These are phyloP conservation scores for Spodoptera picta DNA, from an alignment of 2,888 invertebrate genomes.

Conservation along the genomic window DNA sequence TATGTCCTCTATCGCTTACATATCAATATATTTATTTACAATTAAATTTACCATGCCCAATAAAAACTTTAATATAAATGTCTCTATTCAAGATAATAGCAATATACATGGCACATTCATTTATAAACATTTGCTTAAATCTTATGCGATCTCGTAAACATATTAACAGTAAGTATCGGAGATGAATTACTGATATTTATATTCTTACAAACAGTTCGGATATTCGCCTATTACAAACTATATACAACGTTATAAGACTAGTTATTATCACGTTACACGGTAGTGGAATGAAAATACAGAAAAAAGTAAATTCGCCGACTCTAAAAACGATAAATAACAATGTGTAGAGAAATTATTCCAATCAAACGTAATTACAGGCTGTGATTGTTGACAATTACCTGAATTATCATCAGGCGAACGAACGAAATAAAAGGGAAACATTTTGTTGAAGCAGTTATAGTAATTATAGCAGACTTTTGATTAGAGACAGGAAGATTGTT, in stretches of 20 bases:
- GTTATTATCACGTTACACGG: slow-evolving; percentile 88
- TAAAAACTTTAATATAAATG: slow-evolving; percentile 69
- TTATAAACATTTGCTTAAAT: slow-evolving; percentile 68
- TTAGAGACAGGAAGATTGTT: slow-evolving; percentile 65
- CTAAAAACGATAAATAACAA: slow-evolving; percentile 48
- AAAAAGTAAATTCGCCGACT: slow-evolving; percentile 33
- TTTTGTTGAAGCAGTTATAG: slow-evolving; percentile 34
- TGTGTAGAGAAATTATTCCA: slow-evolving; percentile 54
- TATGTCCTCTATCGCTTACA: slow-evolving; percentile 61
- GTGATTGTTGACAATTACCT: slow-evolving; percentile 54
- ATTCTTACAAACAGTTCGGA: slow-evolving; percentile 69
- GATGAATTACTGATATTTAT: slow-evolving; percentile 66
- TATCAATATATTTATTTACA: slow-evolving; percentile 65
- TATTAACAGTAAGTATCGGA: slow-evolving; percentile 66
- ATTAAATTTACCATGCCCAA: slow-evolving; percentile 61
- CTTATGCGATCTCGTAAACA: slow-evolving; percentile 54
- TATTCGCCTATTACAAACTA: slow-evolving; percentile 75
- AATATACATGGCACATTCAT: slow-evolving; percentile 80
- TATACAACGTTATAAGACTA: slow-evolving; percentile 83
- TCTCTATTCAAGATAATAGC: slow-evolving; percentile 72
- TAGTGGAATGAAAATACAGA: slow-evolving; percentile 64
- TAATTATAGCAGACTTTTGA: slow-evolving; percentile 61
- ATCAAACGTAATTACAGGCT: slow-evolving; percentile 53
- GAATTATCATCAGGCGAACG: slow-evolving; percentile 50
- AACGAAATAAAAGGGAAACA: slow-evolving; percentile 40